phyloP scores from a whole-genome alignment of 2,113 vertebrate genomes.

The Chaenocephalus aceratus region DNA sequence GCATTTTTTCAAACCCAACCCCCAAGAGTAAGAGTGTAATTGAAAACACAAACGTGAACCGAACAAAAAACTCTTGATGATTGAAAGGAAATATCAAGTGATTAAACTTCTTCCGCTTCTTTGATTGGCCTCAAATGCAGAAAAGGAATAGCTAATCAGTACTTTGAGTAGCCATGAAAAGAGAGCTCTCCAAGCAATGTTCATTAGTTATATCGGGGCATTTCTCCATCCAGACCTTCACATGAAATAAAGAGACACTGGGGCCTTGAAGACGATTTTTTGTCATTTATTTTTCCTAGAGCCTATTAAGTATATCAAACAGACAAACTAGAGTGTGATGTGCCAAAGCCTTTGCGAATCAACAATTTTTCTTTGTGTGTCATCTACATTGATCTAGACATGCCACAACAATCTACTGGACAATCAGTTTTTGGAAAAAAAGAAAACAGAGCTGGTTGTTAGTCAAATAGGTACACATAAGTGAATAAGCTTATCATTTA shows the following conservation, averaged over 20 bases:
- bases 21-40: conserved; percentile 6
- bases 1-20: conserved; percentile 4
- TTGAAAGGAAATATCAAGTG: conserved; percentile 32
- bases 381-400: not conserved
- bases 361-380: not conserved
- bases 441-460: not conserved
- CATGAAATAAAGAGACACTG: conserved; percentile 37
- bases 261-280: conserved; percentile 61
- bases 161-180: conserved; percentile 45
- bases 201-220: conserved; percentile 75
- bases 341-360: conserved; percentile 6
- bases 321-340: not conserved
- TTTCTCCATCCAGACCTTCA: conserved; percentile 47
- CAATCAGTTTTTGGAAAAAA: not conserved
- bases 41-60: conserved; percentile 45
- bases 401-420: not conserved
- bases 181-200: too few relatives aligned
- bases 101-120: conserved; percentile 40
- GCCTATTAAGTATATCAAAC: conserved; percentile 35
- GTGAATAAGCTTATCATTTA: too few relatives aligned
- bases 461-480: too few relatives aligned
- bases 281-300: not conserved
- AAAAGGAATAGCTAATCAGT: conserved; percentile 75
- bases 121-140: conserved; percentile 63
- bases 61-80: conserved; percentile 10